Conservation (phyloP, 2,888 invertebrate genomes). For the Callimorpha dominula region DNA sequence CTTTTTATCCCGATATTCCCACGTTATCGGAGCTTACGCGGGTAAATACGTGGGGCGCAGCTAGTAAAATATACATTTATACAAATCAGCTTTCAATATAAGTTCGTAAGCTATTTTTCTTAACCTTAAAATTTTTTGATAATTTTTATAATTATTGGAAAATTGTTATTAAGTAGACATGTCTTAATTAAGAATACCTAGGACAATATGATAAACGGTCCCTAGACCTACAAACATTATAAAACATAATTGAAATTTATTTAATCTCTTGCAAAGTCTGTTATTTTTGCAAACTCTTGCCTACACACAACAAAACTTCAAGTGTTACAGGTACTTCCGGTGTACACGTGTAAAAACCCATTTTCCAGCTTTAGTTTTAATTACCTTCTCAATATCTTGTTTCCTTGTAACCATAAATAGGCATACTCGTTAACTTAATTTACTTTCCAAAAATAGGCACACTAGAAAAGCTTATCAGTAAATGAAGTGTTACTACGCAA, state of each 20-base stretch:
- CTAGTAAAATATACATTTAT: too few relatives aligned
- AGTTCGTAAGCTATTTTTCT: too few relatives aligned
- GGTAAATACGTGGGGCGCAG: too few relatives aligned
- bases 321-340: neutral
- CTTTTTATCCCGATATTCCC: too few relatives aligned
- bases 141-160: too few relatives aligned
- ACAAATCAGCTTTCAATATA: too few relatives aligned
- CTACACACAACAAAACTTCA: neutral
- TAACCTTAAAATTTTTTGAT: too few relatives aligned
- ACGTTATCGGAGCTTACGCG: too few relatives aligned
- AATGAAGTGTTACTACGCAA: slow-evolving; percentile 25
- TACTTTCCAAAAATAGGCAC: slow-evolving; percentile 16
- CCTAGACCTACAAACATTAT: neutral
- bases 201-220: neutral
- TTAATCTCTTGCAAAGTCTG: neutral
- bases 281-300: neutral
- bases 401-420: slow-evolving; percentile 20
- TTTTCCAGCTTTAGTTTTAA: neutral
- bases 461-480: slow-evolving; percentile 20
- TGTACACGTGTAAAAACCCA: neutral
- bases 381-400: slow-evolving; percentile 10
- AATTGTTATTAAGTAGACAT: neutral
- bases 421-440: slow-evolving; percentile 9
- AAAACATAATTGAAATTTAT: neutral
- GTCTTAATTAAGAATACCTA: neutral